A percentile compares a stretch with the other conserved stretches of the same genome.
Conservation (phyloP, 2,888 invertebrate species). For the Eupithecia exiguata region DNA sequence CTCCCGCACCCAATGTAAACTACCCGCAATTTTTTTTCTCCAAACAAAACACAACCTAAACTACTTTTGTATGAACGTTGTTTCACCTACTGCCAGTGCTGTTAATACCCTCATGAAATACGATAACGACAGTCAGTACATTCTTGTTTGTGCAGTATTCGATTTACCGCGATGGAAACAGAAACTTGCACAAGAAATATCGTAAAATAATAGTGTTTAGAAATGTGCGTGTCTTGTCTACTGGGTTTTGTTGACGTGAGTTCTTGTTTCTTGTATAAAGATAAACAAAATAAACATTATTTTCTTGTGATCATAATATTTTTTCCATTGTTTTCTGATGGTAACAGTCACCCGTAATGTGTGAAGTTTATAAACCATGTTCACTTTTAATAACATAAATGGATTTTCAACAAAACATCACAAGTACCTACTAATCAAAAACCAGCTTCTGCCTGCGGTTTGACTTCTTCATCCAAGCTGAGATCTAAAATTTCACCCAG, state of each 20-base stretch:
- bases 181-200: neutral
- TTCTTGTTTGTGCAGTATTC: neutral
- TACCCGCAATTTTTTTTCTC: neutral
- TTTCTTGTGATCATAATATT: neutral
- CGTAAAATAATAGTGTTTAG: slow-evolving; percentile 2
- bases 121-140: slow-evolving; percentile 18
- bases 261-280: neutral
- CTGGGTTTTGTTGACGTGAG: neutral
- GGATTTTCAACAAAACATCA: neutral
- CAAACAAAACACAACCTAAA: neutral
- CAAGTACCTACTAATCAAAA: neutral
- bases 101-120: slow-evolving; percentile 30
- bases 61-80: slow-evolving; percentile 7
- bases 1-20: neutral
- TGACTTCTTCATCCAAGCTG: neutral
- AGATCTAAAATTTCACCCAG: neutral
- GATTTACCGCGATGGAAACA: neutral
- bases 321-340: neutral
- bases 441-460: neutral
- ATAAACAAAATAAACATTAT: neutral
- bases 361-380: neutral
- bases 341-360: neutral
- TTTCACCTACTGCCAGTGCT: slow-evolving; percentile 19
- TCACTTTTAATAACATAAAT: neutral
- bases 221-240: slow-evolving; percentile 8